These are phyloP conservation scores for Oreochromis spilurus DNA, from an alignment of 2,113 vertebrate genomes.

Conservation along the genomic window DNA sequence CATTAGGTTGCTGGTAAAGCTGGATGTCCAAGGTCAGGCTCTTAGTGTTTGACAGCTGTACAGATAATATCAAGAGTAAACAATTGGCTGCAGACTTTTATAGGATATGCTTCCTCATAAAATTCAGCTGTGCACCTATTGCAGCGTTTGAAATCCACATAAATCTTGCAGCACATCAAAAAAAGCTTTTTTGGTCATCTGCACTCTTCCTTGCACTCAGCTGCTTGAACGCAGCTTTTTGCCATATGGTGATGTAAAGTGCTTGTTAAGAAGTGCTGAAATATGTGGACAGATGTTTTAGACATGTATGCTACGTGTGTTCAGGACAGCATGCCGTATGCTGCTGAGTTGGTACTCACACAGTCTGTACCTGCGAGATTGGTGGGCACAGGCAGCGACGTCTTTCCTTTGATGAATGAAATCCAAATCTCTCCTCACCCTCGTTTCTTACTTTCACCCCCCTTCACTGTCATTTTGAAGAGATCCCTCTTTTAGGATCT, in stretches of 20 bases:
- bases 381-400: not conserved
- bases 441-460: not conserved
- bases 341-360: not conserved
- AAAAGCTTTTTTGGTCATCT: not conserved
- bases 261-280: not conserved
- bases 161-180: not conserved
- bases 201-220: not conserved
- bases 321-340: not conserved
- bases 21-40: conserved; percentile 18
- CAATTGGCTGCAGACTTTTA: not conserved
- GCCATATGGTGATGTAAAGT: not conserved
- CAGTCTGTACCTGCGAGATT: not conserved
- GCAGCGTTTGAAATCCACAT: not conserved
- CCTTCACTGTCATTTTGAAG: not conserved
- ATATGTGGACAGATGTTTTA: not conserved
- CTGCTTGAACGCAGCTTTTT: not conserved
- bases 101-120: not conserved
- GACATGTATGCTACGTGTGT: not conserved
- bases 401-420: not conserved
- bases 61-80: not conserved
- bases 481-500: not conserved
- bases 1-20: conserved; percentile 16
- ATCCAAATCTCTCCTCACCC: not conserved
- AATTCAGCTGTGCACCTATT: not conserved
- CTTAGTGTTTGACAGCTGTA: not conserved